These are phyloP conservation scores for Hemibates koningsi DNA, from an alignment of 2,113 vertebrate species.

Conservation along the genomic window DNA sequence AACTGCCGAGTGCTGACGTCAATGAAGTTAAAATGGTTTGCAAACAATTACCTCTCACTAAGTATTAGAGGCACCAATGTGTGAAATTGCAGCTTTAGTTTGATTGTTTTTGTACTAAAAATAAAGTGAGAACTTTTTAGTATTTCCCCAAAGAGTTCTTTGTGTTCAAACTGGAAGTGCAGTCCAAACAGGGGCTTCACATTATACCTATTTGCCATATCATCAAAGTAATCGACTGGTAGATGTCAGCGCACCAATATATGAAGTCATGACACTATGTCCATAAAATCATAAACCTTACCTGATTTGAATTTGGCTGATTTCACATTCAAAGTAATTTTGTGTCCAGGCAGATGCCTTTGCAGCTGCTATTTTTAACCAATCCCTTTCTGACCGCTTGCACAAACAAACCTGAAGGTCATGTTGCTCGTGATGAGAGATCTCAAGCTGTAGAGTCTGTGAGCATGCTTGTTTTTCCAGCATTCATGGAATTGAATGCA, in stretches of 20 bases:
- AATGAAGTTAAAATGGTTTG: slow-evolving; percentile 19
- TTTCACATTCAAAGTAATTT: background rate
- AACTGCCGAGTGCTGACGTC: slow-evolving; percentile 3
- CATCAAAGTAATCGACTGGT: background rate
- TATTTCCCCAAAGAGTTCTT: background rate
- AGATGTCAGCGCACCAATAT: background rate
- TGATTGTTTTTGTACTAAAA: slow-evolving; percentile 24
- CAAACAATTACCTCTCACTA: slow-evolving; percentile 30
- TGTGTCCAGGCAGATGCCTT: background rate
- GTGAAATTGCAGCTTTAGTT: slow-evolving; percentile 44
- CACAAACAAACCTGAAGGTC: background rate
- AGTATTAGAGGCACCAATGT: slow-evolving; percentile 36
- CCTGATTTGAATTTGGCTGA: background rate
- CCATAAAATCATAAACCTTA: background rate
- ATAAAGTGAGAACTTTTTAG: slow-evolving; percentile 14
- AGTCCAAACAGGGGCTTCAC: background rate
- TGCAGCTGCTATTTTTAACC: background rate
- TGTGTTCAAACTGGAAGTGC: background rate
- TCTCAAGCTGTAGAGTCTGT: background rate
- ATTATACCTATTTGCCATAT: background rate
- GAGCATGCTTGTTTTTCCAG: background rate
- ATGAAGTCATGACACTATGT: background rate
- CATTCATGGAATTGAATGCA: background rate
- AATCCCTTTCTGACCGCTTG: background rate
- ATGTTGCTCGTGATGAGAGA: background rate